Percentiles rank a stretch among this genome's conserved stretches.
Evolutionary conservation across 2,888 invertebrate species (phyloP).

Genomic region (Drosophila hawaiiensis): DNA sequence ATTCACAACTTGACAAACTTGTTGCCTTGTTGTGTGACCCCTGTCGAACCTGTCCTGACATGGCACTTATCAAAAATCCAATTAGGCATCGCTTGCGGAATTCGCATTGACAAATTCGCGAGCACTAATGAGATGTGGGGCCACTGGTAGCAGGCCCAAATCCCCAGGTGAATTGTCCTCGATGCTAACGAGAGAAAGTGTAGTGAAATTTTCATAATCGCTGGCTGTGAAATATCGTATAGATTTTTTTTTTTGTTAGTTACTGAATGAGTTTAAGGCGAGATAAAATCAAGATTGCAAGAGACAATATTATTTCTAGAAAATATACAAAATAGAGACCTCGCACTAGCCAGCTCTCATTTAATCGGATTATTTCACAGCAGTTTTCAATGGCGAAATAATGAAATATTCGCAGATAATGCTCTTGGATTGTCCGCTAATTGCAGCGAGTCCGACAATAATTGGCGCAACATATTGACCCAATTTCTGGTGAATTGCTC

Average conservation of each 20-base stretch:
- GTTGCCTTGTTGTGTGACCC: constrained; percentile 15
- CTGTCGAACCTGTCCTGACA: constrained; percentile 34
- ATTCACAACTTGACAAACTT: constrained; percentile 30
- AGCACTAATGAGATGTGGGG: constrained; percentile 48
- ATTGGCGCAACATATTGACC: constrained; percentile 20
- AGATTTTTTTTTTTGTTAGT: not conserved
- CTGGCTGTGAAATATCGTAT: not conserved
- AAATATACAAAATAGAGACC: not conserved
- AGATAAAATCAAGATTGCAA: not conserved
- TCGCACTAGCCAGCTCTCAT: not conserved
- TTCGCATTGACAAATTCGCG: constrained; percentile 53
- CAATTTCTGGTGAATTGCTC: constrained; percentile 23
- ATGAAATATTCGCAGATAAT: constrained; percentile 13
- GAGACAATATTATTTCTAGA: not conserved
- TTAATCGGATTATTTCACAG: not conserved
- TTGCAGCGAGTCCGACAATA: not conserved
- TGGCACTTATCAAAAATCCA: constrained; percentile 67
- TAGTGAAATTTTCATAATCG: constrained; percentile 20
- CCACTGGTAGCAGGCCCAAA: not conserved
- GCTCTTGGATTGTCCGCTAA: constrained; percentile 3
- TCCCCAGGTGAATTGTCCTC: constrained; percentile 36
- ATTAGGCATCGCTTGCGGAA: constrained; percentile 56
- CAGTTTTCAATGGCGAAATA: constrained; percentile 31
- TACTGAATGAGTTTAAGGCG: not conserved
- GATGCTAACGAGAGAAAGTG: constrained; percentile 36